Conservation (phyloP, 2,113 vertebrate genomes). For the Oryzias curvinotus region DNA sequence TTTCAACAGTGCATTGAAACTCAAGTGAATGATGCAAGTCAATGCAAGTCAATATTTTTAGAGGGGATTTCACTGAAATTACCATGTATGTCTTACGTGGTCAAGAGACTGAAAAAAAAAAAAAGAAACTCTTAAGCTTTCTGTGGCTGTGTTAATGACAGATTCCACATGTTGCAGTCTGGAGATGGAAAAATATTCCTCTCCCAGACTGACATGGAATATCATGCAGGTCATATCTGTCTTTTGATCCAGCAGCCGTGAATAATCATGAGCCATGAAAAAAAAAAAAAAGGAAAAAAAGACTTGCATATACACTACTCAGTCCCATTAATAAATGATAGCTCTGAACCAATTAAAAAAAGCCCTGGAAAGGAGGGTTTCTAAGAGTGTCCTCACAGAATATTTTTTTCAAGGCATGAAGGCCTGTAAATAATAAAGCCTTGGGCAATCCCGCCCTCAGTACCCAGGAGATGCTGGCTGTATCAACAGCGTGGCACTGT, state of each 20-base stretch:
- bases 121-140: conserved; percentile 29
- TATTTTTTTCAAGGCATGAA: conserved; percentile 53
- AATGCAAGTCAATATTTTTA: conserved; percentile 70
- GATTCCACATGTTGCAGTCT: conserved; percentile 37
- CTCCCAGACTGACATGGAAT: conserved; percentile 50
- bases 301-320: conserved; percentile 61
- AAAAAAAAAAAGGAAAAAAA: neutral
- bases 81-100: conserved; percentile 62
- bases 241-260: conserved; percentile 72
- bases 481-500: conserved; percentile 78
- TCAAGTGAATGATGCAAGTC: conserved; percentile 67
- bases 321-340: conserved; percentile 77
- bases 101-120: conserved; percentile 45
- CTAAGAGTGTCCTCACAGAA: conserved; percentile 62
- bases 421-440: conserved; percentile 78
- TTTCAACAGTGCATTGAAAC: conserved; percentile 45
- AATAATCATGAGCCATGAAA: conserved; percentile 67
- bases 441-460: conserved; percentile 66
- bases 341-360: conserved; percentile 76
- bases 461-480: conserved; percentile 75
- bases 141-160: conserved; percentile 26
- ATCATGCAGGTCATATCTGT: conserved; percentile 65
- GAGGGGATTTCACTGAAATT: conserved; percentile 66
- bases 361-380: conserved; percentile 61
- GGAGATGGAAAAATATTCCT: conserved; percentile 65